Percentiles rank a stretch among this genome's conserved stretches.
These are phyloP conservation scores for Trachelipus rathkii DNA, from an alignment of 1,140 invertebrate species.

Conservation along the genomic window DNA sequence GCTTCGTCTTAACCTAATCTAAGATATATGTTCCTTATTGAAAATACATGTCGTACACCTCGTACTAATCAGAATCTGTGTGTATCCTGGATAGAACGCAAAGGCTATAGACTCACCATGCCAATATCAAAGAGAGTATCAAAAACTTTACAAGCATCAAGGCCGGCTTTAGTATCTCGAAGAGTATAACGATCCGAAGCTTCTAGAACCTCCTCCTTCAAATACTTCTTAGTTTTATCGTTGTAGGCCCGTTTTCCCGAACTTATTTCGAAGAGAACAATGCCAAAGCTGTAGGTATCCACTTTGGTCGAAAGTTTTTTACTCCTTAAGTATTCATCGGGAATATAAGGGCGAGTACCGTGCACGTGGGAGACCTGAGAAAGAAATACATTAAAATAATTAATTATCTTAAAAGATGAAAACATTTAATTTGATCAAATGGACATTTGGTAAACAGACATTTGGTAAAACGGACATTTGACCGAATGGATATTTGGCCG, in stretches of 20 bases:
- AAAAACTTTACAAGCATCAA: background rate
- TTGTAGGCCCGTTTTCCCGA: constrained; percentile 67
- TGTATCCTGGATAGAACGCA: too few relatives aligned
- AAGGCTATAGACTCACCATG: background rate
- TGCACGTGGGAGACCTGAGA: constrained; percentile 61
- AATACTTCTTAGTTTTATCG: constrained; percentile 53
- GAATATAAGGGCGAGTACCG: constrained; percentile 86
- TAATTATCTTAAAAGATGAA: too few relatives aligned
- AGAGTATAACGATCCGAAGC: background rate
- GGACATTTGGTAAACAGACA: too few relatives aligned
- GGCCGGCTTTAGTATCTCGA: background rate
- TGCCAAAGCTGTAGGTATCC: constrained; percentile 88
- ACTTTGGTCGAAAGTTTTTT: constrained; percentile 81
- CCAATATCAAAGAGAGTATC: background rate
- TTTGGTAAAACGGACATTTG: too few relatives aligned
- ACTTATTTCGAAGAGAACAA: constrained; percentile 73
- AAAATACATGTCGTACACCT: too few relatives aligned
- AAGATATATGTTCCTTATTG: too few relatives aligned
- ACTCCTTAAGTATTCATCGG: constrained; percentile 74
- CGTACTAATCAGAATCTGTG: too few relatives aligned
- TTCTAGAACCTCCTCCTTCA: constrained; percentile 17
- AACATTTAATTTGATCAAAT: too few relatives aligned
- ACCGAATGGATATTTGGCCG: too few relatives aligned
- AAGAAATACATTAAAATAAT: background rate
- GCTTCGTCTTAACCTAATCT: too few relatives aligned